These are phyloP conservation scores for Meda fulgida DNA, from an alignment of 2,797 vertebrate genomes.

Conservation along the genomic window DNA sequence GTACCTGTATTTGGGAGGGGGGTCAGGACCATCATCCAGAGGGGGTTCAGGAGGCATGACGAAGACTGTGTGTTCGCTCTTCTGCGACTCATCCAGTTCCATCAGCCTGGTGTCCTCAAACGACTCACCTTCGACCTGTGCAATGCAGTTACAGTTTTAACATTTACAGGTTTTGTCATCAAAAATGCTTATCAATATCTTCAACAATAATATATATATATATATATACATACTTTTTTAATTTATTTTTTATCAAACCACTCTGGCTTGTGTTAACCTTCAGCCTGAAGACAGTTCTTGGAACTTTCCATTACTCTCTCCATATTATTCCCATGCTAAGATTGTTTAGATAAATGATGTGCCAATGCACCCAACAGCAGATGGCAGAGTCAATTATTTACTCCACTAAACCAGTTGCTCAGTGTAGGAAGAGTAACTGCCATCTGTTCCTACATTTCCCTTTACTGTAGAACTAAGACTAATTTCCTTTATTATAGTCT, in stretches of 20 bases:
- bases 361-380: conserved; percentile 56
- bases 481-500: conserved; percentile 19
- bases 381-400: conserved; percentile 64
- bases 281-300: conserved; percentile 7
- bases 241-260: background rate
- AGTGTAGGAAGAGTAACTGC: conserved; percentile 37
- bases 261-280: background rate
- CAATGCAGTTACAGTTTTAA: conserved; percentile 43
- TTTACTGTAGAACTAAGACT: conserved; percentile 38
- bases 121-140: conserved; percentile 88
- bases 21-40: conserved; percentile 77
- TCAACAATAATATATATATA: background rate
- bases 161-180: background rate
- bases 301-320: conserved; percentile 50
- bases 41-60: conserved; percentile 92
- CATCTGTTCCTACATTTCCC: conserved; percentile 47
- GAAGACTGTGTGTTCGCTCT: conserved; percentile 96
- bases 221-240: too few relatives aligned
- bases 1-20: conserved; percentile 84
- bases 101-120: conserved; percentile 89
- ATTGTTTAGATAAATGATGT: conserved; percentile 38
- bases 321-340: conserved; percentile 24
- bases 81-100: conserved; percentile 96
- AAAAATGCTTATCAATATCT: background rate
- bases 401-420: conserved; percentile 42